phyloP scores from a whole-genome alignment of 30 jellyfish, hydroid and myxozoan species.

The Morbakka virulenta region DNA sequence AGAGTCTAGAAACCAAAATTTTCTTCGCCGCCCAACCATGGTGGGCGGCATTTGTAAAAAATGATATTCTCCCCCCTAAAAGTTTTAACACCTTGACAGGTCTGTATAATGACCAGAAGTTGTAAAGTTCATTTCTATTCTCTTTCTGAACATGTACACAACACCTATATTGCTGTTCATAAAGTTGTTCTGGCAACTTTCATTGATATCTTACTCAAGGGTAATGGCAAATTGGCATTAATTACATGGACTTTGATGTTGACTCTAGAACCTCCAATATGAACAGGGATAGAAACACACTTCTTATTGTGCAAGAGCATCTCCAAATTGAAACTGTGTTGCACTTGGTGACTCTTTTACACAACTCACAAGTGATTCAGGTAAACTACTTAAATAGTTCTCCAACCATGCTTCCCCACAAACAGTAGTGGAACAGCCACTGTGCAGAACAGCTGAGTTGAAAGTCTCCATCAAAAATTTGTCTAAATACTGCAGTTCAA shows the following conservation, averaged over 20 bases:
- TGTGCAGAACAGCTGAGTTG: slow-evolving; percentile 27
- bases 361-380: not conserved
- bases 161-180: too few relatives aligned
- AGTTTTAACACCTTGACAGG: too few relatives aligned
- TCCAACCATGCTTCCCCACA: slow-evolving; percentile 48
- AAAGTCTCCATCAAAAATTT: slow-evolving; percentile 51
- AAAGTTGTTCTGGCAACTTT: slow-evolving; percentile 33
- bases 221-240: slow-evolving; percentile 11
- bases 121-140: too few relatives aligned
- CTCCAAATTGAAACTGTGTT: slow-evolving; percentile 28
- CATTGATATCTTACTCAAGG: slow-evolving; percentile 26
- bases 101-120: slow-evolving; percentile 46
- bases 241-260: not conserved
- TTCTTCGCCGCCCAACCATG: too few relatives aligned
- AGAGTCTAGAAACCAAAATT: too few relatives aligned
- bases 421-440: slow-evolving; percentile 44
- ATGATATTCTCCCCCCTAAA: too few relatives aligned
- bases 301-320: not conserved
- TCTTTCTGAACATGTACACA: slow-evolving; percentile 23
- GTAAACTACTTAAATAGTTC: slow-evolving; percentile 17
- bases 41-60: too few relatives aligned
- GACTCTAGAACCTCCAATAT: too few relatives aligned
- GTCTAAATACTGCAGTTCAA: too few relatives aligned
- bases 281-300: slow-evolving; percentile 9
- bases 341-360: too few relatives aligned